These are phyloP conservation scores for Philantomba maxwellii DNA, from an alignment of 2,113 vertebrate species.

Conservation along the genomic window DNA sequence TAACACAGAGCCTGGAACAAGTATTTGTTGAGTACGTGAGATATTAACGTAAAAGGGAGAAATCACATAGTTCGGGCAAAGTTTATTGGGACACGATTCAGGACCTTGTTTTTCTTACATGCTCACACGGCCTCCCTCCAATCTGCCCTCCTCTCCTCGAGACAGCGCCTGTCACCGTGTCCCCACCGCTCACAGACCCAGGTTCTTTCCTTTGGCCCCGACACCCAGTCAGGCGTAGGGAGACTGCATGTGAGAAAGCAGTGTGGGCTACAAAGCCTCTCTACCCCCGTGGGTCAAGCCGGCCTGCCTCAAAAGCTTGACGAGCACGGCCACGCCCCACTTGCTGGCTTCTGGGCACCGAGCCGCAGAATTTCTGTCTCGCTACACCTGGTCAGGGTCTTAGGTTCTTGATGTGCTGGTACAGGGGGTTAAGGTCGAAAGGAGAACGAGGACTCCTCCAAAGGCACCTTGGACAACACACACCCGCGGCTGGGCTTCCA, in stretches of 20 bases:
- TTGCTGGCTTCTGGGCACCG: not conserved
- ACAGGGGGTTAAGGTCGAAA: too few relatives aligned
- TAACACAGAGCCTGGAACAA: not conserved
- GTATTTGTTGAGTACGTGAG: not conserved
- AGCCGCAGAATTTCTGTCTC: fast-evolving
- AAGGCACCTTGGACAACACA: not conserved
- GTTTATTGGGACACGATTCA: not conserved
- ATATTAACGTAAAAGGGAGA: not conserved
- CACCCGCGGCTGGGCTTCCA: not conserved
- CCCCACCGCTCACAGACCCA: not conserved
- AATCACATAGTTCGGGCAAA: not conserved
- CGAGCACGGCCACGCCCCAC: fast-evolving
- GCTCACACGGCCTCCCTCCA: not conserved
- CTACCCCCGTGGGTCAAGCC: not conserved
- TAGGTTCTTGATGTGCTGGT: not conserved
- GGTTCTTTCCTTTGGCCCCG: too few relatives aligned
- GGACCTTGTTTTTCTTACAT: not conserved
- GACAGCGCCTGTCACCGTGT: not conserved
- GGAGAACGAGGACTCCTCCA: not conserved
- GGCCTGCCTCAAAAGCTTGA: not conserved
- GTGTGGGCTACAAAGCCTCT: not conserved
- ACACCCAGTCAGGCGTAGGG: not conserved
- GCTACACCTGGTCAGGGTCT: fast-evolving
- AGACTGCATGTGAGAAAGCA: fast-evolving
- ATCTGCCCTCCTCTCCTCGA: not conserved